Conservation (phyloP, 64 coral and sea anemone genomes). For the Stichodactyla mertensii region DNA sequence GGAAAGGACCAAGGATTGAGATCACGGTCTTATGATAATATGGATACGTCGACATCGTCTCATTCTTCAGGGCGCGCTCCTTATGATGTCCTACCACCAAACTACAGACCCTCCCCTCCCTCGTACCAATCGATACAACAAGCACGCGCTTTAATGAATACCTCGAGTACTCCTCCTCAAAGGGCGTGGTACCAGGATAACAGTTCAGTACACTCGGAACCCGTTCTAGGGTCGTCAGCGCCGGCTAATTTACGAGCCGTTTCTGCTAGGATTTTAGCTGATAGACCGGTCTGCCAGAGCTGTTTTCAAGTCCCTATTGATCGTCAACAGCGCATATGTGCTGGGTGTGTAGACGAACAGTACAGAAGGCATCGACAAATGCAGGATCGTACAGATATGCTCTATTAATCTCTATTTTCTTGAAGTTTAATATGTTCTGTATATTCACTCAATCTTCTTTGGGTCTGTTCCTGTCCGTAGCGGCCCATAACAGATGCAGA, state of each 20-base stretch:
- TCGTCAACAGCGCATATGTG: slow-evolving; percentile 38
- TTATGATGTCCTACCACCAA: background rate
- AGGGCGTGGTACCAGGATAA: slow-evolving; percentile 26
- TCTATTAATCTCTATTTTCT: slow-evolving; percentile 4
- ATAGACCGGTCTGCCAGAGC: slow-evolving; percentile 44
- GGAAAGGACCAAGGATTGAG: background rate
- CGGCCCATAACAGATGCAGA: background rate
- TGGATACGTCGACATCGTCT: background rate
- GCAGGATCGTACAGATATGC: background rate
- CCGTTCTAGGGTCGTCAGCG: background rate
- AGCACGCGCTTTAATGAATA: background rate
- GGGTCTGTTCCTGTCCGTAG: background rate
- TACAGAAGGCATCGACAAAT: background rate
- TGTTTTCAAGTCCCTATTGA: slow-evolving; percentile 34
- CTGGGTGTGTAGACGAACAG: slow-evolving; percentile 33
- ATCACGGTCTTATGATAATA: background rate
- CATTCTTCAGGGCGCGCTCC: background rate
- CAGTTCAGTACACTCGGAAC: background rate
- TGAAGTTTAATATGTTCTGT: background rate
- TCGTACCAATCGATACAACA: slow-evolving; percentile 22
- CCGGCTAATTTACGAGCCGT: slow-evolving; percentile 22
- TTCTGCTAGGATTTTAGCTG: slow-evolving; percentile 26
- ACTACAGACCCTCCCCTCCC: slow-evolving; percentile 39
- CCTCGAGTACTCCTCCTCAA: background rate
- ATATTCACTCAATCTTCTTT: background rate